Base-by-base conservation (phyloP, 2,797 vertebrate species). In the Acomys russatus region DNA sequence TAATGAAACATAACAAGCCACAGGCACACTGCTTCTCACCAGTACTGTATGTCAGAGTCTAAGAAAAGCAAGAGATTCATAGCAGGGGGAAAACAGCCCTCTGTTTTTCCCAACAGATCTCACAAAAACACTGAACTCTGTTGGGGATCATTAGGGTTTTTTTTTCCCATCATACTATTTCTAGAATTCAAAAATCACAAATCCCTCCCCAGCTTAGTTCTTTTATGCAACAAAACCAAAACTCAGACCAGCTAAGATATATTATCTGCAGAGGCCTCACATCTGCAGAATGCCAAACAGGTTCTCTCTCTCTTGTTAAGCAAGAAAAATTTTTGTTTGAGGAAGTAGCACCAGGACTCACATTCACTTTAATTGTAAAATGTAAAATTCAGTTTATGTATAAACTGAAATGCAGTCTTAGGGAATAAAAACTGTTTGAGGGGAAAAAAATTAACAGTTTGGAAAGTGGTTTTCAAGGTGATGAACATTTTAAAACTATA, bases 241-340 rank as follows among this genome's bases (percentile, higher is more conserved):
- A 97, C 92, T 78, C 15, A 68, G 91, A 95, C 90, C 90, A 95
- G 96, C 96, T 96, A 96, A 97, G 80, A 97, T 44, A 0, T 97
- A 97, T 86, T 56, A 86, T 98, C 97, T 90, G 97, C 96, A 95
- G 93, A 80, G 97, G 92, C 93, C 80, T 97, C 94, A 97, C 63
- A 95, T 96, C 95, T 97, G 96, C 82, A 94, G 97, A 98, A 98
- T 98, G 97, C 95, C 97, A 98, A 98, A 95, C 94, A 98, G 89
- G 44, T 98, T 80, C 66, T 86, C 80, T 83, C 33, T 49, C 38
- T 86, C 33, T 79, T 11, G 89, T 76, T 97, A 93, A 97, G 44
- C 80, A 77, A 97, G 97, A 97, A 95, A 95, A 97, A 97, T 95
- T 94, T 94, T 95, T 73, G 95, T 84, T 44, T 0, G 64, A 95